Conservation (phyloP, 2,113 vertebrate species). For the Sterrhoptilus dennistouni region DNA sequence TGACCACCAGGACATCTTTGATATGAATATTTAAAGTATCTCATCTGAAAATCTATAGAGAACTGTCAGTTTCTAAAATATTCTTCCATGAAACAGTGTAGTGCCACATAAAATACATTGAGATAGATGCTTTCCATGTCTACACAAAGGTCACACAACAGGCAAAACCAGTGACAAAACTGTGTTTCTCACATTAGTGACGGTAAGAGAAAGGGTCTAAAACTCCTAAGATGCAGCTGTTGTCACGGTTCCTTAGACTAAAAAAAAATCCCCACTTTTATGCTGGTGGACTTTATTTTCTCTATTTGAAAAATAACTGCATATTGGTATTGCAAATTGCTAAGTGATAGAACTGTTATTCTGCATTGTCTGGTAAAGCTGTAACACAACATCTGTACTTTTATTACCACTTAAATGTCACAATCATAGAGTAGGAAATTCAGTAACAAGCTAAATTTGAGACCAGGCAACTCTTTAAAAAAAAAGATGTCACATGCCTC, state of each 20-base stretch:
- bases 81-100: neutral
- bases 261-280: neutral
- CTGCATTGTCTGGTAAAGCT: neutral
- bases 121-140: rapidly evolving
- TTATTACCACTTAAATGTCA: neutral
- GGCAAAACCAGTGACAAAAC: neutral
- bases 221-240: neutral
- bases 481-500: neutral
- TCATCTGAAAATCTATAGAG: neutral
- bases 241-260: neutral
- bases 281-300: neutral
- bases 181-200: neutral
- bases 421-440: neutral
- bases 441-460: neutral
- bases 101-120: neutral
- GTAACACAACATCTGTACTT: neutral
- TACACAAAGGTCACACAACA: neutral
- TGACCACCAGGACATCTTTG: neutral
- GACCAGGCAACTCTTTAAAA: neutral
- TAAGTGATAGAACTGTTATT: neutral
- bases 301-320: neutral
- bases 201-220: neutral
- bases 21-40: neutral
- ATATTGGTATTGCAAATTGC: neutral
- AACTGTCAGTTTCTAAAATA: neutral